phyloP scores from a whole-genome alignment of 2,797 vertebrate species.

The Acanthornis magna region DNA sequence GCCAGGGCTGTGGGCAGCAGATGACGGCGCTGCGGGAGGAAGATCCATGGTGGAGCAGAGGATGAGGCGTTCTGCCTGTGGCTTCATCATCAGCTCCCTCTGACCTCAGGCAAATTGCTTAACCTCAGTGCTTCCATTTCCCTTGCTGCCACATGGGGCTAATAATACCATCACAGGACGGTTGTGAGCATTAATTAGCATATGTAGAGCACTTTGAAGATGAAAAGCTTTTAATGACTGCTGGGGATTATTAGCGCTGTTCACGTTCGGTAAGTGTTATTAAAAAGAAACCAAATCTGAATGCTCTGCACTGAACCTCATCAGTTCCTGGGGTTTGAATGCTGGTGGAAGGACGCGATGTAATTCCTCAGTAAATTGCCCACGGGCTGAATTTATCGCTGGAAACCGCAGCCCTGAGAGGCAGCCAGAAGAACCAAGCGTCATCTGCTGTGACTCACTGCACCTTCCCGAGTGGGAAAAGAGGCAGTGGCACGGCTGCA shows the following conservation, averaged over 20 bases:
- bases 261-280: slow-evolving; percentile 47
- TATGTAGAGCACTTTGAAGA: slow-evolving; percentile 61
- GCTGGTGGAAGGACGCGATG: neutral
- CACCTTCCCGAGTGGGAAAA: neutral
- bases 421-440: neutral
- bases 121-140: slow-evolving; percentile 52
- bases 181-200: slow-evolving; percentile 63
- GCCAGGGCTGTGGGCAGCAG: neutral
- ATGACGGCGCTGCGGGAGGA: neutral
- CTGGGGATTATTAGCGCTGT: slow-evolving; percentile 41
- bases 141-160: slow-evolving; percentile 45
- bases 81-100: slow-evolving; percentile 9
- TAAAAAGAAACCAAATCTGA: slow-evolving; percentile 56
- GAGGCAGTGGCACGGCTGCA: neutral
- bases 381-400: slow-evolving; percentile 51
- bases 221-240: slow-evolving; percentile 57
- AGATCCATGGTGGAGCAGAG: neutral
- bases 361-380: slow-evolving; percentile 59
- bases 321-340: slow-evolving; percentile 35
- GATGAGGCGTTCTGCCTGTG: neutral
- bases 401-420: slow-evolving; percentile 33
- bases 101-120: slow-evolving; percentile 45
- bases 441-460: neutral
- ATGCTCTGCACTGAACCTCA: slow-evolving; percentile 43
- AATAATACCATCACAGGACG: slow-evolving; percentile 29